Evolutionary conservation across 2,113 vertebrate species (phyloP).

Genomic region (Cebus imitator): DNA sequence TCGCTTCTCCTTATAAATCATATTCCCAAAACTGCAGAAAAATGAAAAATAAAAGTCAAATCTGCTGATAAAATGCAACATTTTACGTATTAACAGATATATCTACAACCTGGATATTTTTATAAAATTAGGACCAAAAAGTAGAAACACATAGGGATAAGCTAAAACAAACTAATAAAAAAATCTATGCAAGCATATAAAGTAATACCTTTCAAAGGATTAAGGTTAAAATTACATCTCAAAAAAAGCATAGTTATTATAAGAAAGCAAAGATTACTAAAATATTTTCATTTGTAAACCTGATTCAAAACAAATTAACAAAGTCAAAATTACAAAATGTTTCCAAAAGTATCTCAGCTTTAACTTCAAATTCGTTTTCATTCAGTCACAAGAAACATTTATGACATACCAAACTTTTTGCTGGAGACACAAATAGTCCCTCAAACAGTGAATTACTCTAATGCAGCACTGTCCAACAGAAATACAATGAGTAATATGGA

Average conservation of each 20-base stretch:
- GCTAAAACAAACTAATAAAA: background rate
- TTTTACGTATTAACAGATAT: background rate
- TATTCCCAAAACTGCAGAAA: constrained; percentile 88
- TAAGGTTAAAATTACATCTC: background rate
- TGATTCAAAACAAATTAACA: background rate
- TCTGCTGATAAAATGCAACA: background rate
- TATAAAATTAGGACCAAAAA: background rate
- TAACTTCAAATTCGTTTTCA: background rate
- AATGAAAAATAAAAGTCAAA: constrained; percentile 44
- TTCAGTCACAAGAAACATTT: background rate
- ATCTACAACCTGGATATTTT: background rate
- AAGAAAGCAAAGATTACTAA: background rate
- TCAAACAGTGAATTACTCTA: background rate
- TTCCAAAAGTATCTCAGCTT: background rate
- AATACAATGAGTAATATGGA: background rate
- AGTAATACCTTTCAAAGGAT: background rate
- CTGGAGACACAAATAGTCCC: background rate
- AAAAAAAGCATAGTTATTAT: background rate
- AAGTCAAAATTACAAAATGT: background rate
- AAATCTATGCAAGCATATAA: background rate
- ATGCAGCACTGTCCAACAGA: background rate
- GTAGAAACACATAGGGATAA: background rate
- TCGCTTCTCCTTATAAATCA: constrained; percentile 90
- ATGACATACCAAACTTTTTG: background rate
- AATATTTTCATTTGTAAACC: background rate